Base-by-base conservation (phyloP, 2,888 invertebrate genomes). In the Andrena praecox region DNA sequence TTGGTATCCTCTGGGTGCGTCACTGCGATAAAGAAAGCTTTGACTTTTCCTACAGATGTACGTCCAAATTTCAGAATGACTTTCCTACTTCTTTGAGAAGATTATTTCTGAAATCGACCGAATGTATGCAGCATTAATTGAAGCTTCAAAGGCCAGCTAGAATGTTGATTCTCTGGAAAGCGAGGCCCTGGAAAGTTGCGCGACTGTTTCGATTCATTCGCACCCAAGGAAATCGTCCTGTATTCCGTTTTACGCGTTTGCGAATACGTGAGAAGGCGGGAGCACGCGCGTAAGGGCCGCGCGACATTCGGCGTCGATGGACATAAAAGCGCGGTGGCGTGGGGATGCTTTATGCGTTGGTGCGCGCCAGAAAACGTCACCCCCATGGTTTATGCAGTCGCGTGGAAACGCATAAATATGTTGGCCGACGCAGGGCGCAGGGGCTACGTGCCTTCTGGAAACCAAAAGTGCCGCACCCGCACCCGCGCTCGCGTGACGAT, bases 341-440 rank as follows among this genome's bases (percentile, higher is more conserved):
- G 48, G 50, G 77, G 62, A 80, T 76, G 82, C 76, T 87, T 87
- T 87, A 85, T 74, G 87, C 77, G 76, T 63, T 48, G 42, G 71
- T n/a, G 69, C 63, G 24, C 48, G 62, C 62, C 52, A 2, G 64
- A 33, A 50, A 48, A 64, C 60, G 68, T 63, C 62, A 33, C 24
- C 48, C 63, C 56, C 67, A 77, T 79, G 80, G 82, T 87, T 87
- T 87, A 87, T 87, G 86, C 80, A 87, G 77, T 77, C 82, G 73
- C 73, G 75, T 62, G 78, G 76, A 76, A 82, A 87, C 70, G 72
- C 77, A 87, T 87, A 87, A 87, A 87, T 87, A 86, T 86, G 63
- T 70, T 69, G 72, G 75, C 20, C 59, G 56, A 67, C 62, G 31
- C 52, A 42, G 71, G 42, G 72, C 77, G 27, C 76, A 29, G 69